Evolutionary conservation across 2,797 vertebrate genomes (phyloP).

Genomic region (Pagetopsis macropterus): DNA sequence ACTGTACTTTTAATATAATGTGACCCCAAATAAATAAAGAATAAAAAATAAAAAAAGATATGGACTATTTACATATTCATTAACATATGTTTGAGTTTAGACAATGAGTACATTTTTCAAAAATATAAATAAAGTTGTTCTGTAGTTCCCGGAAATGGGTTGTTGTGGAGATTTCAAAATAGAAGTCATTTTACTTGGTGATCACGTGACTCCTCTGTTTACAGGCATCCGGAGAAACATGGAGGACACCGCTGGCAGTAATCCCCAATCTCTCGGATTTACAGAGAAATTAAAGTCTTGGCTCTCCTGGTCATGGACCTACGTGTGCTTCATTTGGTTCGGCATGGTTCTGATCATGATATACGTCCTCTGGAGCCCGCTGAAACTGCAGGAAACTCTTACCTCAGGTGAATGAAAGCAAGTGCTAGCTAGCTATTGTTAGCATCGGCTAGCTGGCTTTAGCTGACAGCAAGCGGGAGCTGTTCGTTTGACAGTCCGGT

Average conservation of each 20-base stretch:
- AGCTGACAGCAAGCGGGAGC: constrained; percentile 51
- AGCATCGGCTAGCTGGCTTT: constrained; percentile 60
- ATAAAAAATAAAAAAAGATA: neutral
- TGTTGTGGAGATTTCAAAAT: constrained; percentile 56
- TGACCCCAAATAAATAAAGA: no score
- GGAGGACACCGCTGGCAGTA: constrained; percentile 88
- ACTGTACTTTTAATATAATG: no score
- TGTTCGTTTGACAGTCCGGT: constrained; percentile 61
- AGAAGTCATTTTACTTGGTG: constrained; percentile 17
- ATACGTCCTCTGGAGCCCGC: constrained; percentile 91
- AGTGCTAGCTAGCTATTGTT: constrained; percentile 75
- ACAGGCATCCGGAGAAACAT: constrained; percentile 89
- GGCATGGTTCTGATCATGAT: constrained; percentile 89
- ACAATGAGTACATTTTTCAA: neutral
- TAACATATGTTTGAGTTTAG: neutral
- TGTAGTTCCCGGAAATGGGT: constrained; percentile 41
- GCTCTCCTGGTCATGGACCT: constrained; percentile 89
- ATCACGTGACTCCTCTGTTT: constrained; percentile 86
- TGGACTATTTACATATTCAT: neutral
- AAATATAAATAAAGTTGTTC: neutral
- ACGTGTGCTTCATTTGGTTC: constrained; percentile 88
- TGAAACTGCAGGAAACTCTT: constrained; percentile 92
- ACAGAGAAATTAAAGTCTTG: constrained; percentile 88
- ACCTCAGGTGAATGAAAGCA: constrained; percentile 87
- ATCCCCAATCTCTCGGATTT: constrained; percentile 84